Evolutionary conservation across 1,140 invertebrate species (phyloP).

Genomic region (Eulimnadia texana): DNA sequence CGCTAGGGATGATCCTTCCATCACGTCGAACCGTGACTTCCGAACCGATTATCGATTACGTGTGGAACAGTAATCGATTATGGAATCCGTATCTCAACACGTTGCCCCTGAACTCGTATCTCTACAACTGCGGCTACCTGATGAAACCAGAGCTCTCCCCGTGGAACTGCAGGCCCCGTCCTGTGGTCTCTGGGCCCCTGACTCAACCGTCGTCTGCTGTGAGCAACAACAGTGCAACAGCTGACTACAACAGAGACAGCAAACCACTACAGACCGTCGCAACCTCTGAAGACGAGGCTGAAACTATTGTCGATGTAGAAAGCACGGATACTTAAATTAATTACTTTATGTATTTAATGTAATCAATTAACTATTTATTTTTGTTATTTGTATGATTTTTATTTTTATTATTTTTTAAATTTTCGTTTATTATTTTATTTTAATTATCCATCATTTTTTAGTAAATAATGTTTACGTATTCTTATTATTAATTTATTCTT

Average conservation of each 20-base stretch:
- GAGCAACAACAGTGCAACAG: neutral
- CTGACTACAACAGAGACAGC: neutral
- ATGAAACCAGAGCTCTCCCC: neutral
- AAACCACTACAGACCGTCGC: neutral
- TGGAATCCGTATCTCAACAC: slow-evolving; percentile 5
- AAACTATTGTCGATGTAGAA: slow-evolving; percentile 6
- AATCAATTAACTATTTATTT: no score
- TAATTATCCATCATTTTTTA: no score
- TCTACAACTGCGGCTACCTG: slow-evolving; percentile 1
- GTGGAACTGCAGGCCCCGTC: neutral
- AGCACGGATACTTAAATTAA: neutral
- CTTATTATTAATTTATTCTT: no score
- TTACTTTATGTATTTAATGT: no score
- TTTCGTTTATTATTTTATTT: no score
- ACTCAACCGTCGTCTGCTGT: neutral
- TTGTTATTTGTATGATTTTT: no score
- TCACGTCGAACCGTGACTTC: no score
- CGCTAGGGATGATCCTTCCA: neutral
- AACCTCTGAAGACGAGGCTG: neutral
- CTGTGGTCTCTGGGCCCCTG: neutral
- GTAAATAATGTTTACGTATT: no score
- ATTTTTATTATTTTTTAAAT: no score
- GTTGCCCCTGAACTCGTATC: neutral
- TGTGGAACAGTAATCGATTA: neutral
- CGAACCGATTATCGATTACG: neutral